Evolutionary conservation across 2,113 vertebrate species (phyloP).

Genomic region (Chiloscyllium plagiosum): DNA sequence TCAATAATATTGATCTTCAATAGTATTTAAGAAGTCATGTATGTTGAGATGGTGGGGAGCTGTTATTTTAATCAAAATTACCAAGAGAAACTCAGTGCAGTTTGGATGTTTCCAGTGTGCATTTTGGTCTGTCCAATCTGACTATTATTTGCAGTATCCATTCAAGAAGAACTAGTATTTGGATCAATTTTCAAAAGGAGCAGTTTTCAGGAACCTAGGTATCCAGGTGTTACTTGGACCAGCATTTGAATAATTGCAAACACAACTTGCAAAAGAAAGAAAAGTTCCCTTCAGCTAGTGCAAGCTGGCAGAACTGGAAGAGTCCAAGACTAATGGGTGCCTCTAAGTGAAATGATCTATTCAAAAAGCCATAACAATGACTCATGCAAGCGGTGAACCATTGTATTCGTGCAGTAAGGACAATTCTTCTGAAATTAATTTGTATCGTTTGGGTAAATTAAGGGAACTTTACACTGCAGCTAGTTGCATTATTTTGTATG

Average conservation of each 20-base stretch:
- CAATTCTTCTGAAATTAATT: not conserved
- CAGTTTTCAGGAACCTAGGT: not conserved
- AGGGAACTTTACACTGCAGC: not conserved
- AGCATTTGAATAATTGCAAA: not conserved
- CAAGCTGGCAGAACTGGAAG: not conserved
- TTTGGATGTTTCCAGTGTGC: not conserved
- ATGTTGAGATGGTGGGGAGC: not conserved
- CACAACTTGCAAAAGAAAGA: not conserved
- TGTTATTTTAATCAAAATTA: not conserved
- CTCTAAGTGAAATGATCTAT: not conserved
- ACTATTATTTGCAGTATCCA: not conserved
- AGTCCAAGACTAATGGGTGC: not conserved
- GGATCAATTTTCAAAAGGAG: not conserved
- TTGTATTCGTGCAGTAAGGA: not conserved
- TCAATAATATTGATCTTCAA: not conserved
- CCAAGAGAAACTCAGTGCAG: not conserved
- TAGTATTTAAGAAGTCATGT: not conserved
- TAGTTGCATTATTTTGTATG: not conserved
- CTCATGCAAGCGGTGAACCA: not conserved
- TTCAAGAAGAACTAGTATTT: not conserved
- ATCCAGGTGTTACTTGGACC: not conserved
- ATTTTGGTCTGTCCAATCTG: not conserved
- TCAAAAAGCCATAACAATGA: not conserved
- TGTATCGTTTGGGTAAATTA: not conserved
- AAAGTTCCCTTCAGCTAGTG: not conserved